Evolutionary conservation across 2,888 invertebrate genomes (phyloP).

Genomic region (Kuschelorhynchus macadamiae): DNA sequence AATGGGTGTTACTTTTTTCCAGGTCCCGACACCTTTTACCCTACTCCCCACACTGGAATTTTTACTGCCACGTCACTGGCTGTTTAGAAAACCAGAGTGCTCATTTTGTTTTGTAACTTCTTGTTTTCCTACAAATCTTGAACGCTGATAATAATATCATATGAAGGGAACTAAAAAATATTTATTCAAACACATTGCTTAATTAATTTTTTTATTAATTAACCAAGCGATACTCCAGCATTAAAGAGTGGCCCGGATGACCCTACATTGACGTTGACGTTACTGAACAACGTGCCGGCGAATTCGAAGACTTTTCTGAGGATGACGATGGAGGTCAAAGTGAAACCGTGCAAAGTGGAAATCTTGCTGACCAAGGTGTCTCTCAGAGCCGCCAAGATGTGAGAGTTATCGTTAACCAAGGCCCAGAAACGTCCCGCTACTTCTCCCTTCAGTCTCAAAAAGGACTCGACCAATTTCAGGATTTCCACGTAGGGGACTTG

Average conservation of each 20-base stretch:
- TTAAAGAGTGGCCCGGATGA: background rate
- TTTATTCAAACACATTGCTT: background rate
- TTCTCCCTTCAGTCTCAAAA: conserved; percentile 47
- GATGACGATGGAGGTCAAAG: conserved; percentile 34
- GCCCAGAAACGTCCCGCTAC: conserved; percentile 29
- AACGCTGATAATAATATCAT: too few species aligned
- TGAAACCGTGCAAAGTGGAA: conserved; percentile 42
- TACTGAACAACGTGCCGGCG: conserved; percentile 33
- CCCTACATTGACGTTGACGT: conserved; percentile 10
- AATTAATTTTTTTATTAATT: background rate
- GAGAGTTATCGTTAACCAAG: conserved; percentile 39
- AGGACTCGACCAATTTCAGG: conserved; percentile 43
- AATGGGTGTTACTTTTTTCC: too few species aligned
- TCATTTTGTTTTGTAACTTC: too few species aligned
- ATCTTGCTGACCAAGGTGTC: conserved; percentile 46
- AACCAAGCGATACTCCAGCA: background rate
- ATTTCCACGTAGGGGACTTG: conserved; percentile 48
- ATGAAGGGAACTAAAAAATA: too few species aligned
- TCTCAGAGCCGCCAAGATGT: conserved; percentile 41
- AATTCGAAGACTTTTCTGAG: conserved; percentile 49
- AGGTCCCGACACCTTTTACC: too few species aligned
- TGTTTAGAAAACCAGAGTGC: too few species aligned
- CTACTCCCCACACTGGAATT: too few species aligned
- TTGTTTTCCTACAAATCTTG: too few species aligned
- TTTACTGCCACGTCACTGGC: too few species aligned